Percentiles rank a stretch among this genome's conserved stretches.
Conservation (phyloP, 2,113 vertebrate genomes). For the Erpornis zantholeuca region DNA sequence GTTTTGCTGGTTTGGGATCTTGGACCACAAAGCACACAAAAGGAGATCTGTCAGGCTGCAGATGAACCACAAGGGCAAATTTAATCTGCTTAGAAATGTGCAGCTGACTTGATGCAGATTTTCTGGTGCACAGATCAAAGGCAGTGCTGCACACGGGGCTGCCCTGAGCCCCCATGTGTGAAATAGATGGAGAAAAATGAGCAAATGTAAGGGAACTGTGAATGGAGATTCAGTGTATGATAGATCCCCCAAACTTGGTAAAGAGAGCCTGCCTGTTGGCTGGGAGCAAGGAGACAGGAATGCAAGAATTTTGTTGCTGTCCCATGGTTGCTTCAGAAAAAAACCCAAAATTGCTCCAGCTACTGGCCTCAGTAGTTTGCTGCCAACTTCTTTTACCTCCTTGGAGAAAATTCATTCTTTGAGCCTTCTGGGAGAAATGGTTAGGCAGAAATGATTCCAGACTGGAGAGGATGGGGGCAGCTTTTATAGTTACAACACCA, state of each 20-base stretch:
- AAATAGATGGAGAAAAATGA: not conserved
- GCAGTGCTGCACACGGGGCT: not conserved
- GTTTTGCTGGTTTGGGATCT: not conserved
- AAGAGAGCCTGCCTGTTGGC: not conserved
- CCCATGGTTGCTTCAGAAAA: not conserved
- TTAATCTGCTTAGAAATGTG: slow-evolving; percentile 56
- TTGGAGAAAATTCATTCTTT: not conserved
- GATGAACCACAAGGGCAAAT: slow-evolving; percentile 30
- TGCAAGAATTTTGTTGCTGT: not conserved
- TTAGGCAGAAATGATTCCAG: not conserved
- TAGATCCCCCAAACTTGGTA: not conserved
- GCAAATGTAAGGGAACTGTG: not conserved
- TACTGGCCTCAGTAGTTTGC: not conserved
- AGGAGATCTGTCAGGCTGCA: slow-evolving; percentile 11
- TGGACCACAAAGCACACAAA: not conserved
- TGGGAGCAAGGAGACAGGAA: not conserved
- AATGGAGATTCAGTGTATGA: not conserved
- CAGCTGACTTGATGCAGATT: slow-evolving; percentile 44
- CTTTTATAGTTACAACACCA: not conserved
- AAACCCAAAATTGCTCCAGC: not conserved
- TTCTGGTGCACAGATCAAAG: slow-evolving; percentile 57
- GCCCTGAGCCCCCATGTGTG: not conserved
- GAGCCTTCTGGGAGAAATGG: not conserved
- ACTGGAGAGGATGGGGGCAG: not conserved
- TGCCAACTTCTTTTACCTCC: not conserved